Evolutionary conservation across 2,797 vertebrate genomes (phyloP).

Genomic region (Poeciliopsis paucimaculata): DNA sequence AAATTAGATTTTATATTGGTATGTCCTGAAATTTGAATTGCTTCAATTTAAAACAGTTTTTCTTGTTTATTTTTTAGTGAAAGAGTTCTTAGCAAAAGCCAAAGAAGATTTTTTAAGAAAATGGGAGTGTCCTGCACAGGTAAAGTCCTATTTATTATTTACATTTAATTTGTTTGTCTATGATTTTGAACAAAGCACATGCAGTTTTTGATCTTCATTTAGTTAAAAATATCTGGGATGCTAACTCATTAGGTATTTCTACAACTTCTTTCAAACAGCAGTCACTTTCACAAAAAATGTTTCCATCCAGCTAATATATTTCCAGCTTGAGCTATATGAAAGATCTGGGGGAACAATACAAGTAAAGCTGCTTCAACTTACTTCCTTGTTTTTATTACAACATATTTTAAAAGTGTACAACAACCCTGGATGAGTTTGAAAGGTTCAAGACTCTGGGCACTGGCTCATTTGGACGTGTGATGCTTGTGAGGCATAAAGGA

Average conservation of each 20-base stretch:
- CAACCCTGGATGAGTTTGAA: constrained; percentile 96
- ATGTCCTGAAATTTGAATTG: constrained; percentile 18
- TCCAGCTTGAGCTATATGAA: constrained; percentile 10
- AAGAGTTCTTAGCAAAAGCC: constrained; percentile 99
- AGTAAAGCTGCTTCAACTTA: not conserved
- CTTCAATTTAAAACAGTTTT: constrained; percentile 25
- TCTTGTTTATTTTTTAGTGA: constrained; percentile 83
- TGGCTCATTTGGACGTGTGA: constrained; percentile 97
- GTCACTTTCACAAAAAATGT: constrained; percentile 6
- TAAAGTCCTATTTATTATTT: constrained; percentile 50
- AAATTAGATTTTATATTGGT: not conserved
- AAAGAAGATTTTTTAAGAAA: constrained; percentile 99
- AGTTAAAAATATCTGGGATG: constrained; percentile 3
- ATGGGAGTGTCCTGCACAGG: constrained; percentile 98
- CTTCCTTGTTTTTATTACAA: constrained; percentile 17
- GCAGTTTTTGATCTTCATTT: constrained; percentile 26
- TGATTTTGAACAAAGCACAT: not conserved
- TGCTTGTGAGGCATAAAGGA: constrained; percentile 98
- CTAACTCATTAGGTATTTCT: constrained; percentile 18
- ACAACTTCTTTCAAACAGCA: not conserved
- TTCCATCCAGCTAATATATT: not conserved
- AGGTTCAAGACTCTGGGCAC: constrained; percentile 98
- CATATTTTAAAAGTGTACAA: constrained; percentile 87
- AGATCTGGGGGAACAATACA: not conserved
- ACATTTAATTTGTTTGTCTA: too few species aligned